Evolutionary conservation across 2,113 vertebrate species (phyloP).

Genomic region (Peromyscus leucopus): DNA sequence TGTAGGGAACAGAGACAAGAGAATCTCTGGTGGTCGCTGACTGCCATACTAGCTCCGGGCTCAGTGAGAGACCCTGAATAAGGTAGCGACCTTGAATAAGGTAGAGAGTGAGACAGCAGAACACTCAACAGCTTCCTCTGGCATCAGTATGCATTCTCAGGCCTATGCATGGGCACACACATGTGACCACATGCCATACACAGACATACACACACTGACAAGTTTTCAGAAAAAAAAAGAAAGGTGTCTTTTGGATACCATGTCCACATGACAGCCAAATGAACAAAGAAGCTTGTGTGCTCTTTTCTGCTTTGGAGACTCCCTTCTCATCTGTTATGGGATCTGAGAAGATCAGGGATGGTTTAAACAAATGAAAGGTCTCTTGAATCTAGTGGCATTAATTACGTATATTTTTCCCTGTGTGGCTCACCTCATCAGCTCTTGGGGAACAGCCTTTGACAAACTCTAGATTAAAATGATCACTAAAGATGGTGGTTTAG

Average conservation of each 20-base stretch:
- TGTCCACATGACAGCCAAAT: fast-evolving
- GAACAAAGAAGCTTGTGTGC: not conserved
- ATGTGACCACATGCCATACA: not conserved
- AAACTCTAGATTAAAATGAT: conserved; percentile 22
- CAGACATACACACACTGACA: not conserved
- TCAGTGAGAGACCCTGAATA: not conserved
- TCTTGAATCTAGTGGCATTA: conserved; percentile 29
- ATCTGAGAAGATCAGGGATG: not conserved
- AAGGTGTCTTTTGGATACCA: too few species aligned
- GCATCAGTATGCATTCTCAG: not conserved
- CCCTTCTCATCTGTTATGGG: not conserved
- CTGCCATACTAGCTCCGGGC: not conserved
- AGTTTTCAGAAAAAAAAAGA: not conserved
- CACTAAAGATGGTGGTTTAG: conserved; percentile 60
- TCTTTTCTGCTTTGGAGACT: not conserved
- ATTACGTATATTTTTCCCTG: not conserved
- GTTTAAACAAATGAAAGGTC: not conserved
- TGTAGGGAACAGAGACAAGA: not conserved
- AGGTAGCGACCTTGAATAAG: too few species aligned
- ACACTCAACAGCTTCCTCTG: not conserved
- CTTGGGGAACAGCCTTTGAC: not conserved
- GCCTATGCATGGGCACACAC: not conserved
- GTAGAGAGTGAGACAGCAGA: not conserved
- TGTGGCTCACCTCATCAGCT: not conserved
- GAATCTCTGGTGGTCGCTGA: not conserved